Base-by-base conservation (phyloP, 2,888 invertebrate species). In the Diarsia dahlii region DNA sequence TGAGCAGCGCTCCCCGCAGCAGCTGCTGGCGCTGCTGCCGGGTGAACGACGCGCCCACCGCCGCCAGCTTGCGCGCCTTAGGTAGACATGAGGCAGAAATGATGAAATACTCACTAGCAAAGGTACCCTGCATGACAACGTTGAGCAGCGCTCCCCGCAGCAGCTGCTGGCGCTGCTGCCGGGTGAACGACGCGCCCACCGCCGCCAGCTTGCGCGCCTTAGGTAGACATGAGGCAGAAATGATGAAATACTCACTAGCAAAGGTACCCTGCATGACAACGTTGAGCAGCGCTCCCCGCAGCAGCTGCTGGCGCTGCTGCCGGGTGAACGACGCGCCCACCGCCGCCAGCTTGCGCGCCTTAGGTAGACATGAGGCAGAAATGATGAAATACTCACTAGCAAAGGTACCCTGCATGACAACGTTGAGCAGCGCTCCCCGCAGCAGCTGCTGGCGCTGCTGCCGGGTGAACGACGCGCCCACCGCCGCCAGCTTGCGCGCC, bases 221-320 rank as follows among this genome's bases (percentile, higher is more conserved):
- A 28, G 52, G 20, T 6, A 20, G 20, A 52, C 20, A 10, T 52
- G 9, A 50, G 39, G 39, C 8, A 39, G 8, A 39, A 39, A 39
- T 39, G 1, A 39, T 39, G 0, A 39, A 39, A 39, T 39, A 91
- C 94, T 92, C 2, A 95, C 95, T 95, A 0, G 94, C 89, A 84
- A 93, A 95, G 0, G 95, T 95, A 0, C 95, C 95, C 84, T 96
- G 95, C 96, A 96, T 95, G 74, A 95, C 94, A 0, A 95, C 92
- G 62, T 95, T 95, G 71, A 96, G 93, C 3, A 96, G 87, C 0
- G 95, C 90, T 0, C 91, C 93, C 0, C 96, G 60, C 6, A 96
- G 88, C 74, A 94, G 71, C 84, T 95, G 95, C 50, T 95, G 95
- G 0, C 95, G 71, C 80, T 95, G 96, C 23, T 96, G 96, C 0